Evolutionary conservation across 1,140 invertebrate species (phyloP), one percentile per base, ranked within the genome.

Genomic region (Zaprionus camerounensis): DNA sequence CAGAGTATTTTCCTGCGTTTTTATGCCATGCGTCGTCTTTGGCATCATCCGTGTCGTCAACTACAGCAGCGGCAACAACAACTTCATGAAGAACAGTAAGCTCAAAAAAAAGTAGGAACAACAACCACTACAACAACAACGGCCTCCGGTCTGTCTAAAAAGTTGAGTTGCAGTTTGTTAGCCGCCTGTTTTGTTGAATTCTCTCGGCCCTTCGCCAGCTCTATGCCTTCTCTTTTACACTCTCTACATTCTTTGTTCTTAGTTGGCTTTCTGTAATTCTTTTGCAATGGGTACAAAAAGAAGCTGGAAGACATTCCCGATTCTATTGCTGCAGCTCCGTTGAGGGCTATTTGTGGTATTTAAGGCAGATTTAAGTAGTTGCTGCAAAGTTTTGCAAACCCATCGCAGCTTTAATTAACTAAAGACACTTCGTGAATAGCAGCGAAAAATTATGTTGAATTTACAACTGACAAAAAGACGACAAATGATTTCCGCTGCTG

Each of bases 131-230:
- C 41, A 81, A 63, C 56, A 68, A 53, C 64, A 73, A 72, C 34
- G 58, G 83, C 83, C 83, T 78, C 78, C 68, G 68, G 83, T 72
- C 56, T 81, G 83, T 87, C 83, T 88, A 88, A 84, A 83, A 88
- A 87, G 83, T 87, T 87, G 77, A 87, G 84, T 75, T 88, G 80
- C 84, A 87, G 85, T 83, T 88, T 88, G 81, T 84, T 83, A 76
- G 68, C 46, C 62, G 61, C 56, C 56, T 70, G 70, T 58, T 82
- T 55, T 79, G 65, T 76, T 81, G 49, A 49, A 34, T 36, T 58
- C 59, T 72, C 68, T 85, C 62, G 71, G 66, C 55, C 64, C 61
- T 5, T 13, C n/a, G 57, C 5, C 64, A 7, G 13, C 17, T n/a
- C n/a, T 2, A n/a, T 17, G n/a, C 36, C 22, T 3, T 17, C n/a